Base-by-base conservation (phyloP, 2,797 vertebrate species). In the Cottoperca gobio region DNA sequence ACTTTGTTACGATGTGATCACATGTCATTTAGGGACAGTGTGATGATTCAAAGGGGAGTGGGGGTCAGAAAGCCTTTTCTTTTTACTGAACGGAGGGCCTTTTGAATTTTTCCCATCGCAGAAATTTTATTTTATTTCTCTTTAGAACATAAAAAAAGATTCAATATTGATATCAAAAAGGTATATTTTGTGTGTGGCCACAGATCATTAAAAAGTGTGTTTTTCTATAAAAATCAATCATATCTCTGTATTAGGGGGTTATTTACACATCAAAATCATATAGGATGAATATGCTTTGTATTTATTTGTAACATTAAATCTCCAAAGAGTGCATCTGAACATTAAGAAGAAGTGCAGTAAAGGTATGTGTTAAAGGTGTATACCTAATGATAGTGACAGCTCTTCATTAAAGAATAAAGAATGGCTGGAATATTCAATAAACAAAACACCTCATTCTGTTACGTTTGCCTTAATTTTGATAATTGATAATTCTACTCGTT, bases 1-100 rank as follows among this genome's bases (percentile, higher is more conserved):
- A 59, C 42, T 63, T 61, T 70, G 55, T 77, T 53, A 37, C 1
- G 17, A 67, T 75, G 35, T 24, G 64, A n/a, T 66, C 21, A 6
- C 54, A 48, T 24, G 9, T n/a, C 13, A 48, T 58, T 59, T 45
- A 67, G 49, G 55, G 52, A 60, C 19, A 23, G 50, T 63, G 6
- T 7, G 1, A 33, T 61, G 84, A 63, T 66, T 7, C 60, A 37
- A 61, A 39, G 28, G 40, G 14, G 6, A 39, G 19, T 37, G 14
- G 12, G 10, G 39, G 17, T 37, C 13, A 52, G 23, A 42, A 35
- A 26, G 5, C 10, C 37, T 33, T 33, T 33, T 33, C 33, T 33
- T n/a, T n/a, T n/a, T n/a, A n/a, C n/a, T n/a, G n/a, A n/a, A n/a
- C 2, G 14, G 14, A 10, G 5, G 1, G 8, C 11, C 10, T 17